Conservation (phyloP, 2,113 vertebrate species). For the Indicator indicator region DNA sequence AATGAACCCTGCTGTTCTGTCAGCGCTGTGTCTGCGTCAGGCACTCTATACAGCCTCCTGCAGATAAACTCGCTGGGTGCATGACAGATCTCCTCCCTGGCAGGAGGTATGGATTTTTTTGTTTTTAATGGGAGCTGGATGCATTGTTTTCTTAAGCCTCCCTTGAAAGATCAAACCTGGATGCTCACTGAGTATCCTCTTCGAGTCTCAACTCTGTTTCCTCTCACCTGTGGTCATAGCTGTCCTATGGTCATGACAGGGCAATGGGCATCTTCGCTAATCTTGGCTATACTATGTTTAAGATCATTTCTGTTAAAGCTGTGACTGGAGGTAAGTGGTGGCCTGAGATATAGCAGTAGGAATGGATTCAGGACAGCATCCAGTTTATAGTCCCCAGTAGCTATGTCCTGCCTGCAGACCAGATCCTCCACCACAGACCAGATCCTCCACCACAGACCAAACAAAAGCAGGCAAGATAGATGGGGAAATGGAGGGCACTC, state of each 20-base stretch:
- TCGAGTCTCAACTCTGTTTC: neutral
- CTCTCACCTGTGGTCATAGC: fast-evolving
- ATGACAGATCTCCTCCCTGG: neutral
- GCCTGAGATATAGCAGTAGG: neutral
- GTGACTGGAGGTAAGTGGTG: neutral
- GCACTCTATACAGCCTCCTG: neutral
- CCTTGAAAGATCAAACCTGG: neutral
- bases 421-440: neutral
- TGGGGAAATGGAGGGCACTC: neutral
- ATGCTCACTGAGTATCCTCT: neutral
- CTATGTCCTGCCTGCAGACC: neutral
- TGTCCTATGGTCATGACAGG: neutral
- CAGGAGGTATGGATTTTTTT: neutral
- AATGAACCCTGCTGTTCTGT: conserved; percentile 17
- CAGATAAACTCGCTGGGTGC: neutral
- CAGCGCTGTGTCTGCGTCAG: neutral
- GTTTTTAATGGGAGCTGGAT: neutral
- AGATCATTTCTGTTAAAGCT: neutral
- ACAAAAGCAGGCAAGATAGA: neutral
- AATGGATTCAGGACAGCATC: neutral
- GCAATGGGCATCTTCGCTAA: neutral
- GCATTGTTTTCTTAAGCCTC: neutral
- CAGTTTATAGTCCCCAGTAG: neutral
- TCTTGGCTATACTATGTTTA: neutral
- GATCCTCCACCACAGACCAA: neutral